Evolutionary conservation across 1,140 invertebrate genomes (phyloP).

Genomic region (Goniozus legneri): DNA sequence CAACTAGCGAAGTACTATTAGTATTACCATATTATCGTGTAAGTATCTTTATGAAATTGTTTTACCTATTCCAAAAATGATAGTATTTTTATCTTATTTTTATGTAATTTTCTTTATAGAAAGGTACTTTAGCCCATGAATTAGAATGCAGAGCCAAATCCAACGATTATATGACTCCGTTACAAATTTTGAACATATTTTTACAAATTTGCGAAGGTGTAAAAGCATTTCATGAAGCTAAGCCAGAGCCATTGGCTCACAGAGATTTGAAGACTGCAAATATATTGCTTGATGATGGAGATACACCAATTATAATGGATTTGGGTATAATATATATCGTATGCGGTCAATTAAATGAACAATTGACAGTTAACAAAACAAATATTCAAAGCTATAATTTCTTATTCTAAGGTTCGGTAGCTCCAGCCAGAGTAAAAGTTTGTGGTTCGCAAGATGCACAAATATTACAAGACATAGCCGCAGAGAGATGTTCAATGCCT

Average conservation of each 20-base stretch:
- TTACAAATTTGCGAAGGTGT: conserved; percentile 72
- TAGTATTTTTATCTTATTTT: neutral
- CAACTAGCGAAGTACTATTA: conserved; percentile 71
- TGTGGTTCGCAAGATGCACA: conserved; percentile 69
- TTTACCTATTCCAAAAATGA: conserved; percentile 2
- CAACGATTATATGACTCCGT: conserved; percentile 62
- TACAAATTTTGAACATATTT: conserved; percentile 69
- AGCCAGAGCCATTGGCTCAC: conserved; percentile 74
- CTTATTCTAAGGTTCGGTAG: conserved; percentile 64
- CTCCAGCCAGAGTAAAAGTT: conserved; percentile 72
- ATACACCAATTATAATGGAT: conserved; percentile 78
- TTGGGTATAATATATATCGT: conserved; percentile 57
- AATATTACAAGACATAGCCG: conserved; percentile 74
- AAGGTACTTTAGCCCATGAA: conserved; percentile 73
- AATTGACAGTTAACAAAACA: neutral
- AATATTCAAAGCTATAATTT: conserved; percentile 1
- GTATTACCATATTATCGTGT: conserved; percentile 76
- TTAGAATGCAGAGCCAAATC: conserved; percentile 60
- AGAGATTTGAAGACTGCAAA: conserved; percentile 84
- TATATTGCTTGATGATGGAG: conserved; percentile 70
- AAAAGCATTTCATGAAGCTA: conserved; percentile 70
- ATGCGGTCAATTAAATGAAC: neutral
- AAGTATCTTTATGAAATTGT: conserved; percentile 34
- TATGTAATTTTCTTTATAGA: conserved; percentile 44
- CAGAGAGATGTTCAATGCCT: conserved; percentile 82